These are phyloP conservation scores for Ia io DNA, from an alignment of 2,113 vertebrate genomes.

Conservation along the genomic window DNA sequence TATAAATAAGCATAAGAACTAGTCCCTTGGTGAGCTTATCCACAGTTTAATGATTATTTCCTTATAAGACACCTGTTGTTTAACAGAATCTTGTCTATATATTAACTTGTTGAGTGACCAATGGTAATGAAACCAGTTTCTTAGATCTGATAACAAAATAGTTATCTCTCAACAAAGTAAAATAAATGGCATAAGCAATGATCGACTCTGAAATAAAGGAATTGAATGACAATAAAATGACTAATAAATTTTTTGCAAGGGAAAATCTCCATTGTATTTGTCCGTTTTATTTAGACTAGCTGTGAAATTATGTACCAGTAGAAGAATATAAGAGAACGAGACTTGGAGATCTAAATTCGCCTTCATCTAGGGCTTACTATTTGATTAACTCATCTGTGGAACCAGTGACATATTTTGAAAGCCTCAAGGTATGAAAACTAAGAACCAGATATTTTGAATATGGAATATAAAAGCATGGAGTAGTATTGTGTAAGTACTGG, in stretches of 20 bases:
- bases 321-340: not conserved
- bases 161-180: not conserved
- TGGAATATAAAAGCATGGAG: not conserved
- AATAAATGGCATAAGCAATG: not conserved
- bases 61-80: not conserved
- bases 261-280: not conserved
- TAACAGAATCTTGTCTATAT: not conserved
- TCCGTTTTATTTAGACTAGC: not conserved
- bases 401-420: not conserved
- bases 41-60: not conserved
- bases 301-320: not conserved
- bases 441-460: not conserved
- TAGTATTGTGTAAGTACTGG: not conserved
- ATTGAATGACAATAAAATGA: not conserved
- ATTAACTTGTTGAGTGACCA: not conserved
- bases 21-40: not conserved
- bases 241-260: not conserved
- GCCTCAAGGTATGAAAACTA: not conserved
- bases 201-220: not conserved
- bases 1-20: not conserved
- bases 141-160: not conserved
- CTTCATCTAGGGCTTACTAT: not conserved
- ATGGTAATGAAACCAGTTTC: not conserved
- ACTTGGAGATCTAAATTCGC: not conserved
- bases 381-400: not conserved